phyloP scores from a whole-genome alignment of 2,113 vertebrate genomes.

The Protomyctophum bolini region DNA sequence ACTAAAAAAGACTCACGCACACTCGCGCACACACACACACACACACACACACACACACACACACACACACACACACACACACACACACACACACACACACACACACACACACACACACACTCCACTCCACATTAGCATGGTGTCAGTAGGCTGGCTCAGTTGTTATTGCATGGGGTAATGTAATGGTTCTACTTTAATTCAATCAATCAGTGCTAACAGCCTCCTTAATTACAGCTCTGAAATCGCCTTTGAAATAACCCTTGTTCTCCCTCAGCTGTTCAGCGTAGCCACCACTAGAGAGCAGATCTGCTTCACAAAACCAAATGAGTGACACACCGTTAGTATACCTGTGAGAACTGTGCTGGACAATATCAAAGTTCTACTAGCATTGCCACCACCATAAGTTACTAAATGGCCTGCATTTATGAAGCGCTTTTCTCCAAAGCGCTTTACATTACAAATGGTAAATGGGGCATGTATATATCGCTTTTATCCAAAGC shows the following conservation, averaged over 20 bases:
- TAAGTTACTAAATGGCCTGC: no score
- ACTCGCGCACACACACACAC: background rate
- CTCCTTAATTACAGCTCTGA: slow-evolving; percentile 56
- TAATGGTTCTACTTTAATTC: slow-evolving; percentile 55
- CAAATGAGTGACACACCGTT: background rate
- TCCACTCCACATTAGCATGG: background rate
- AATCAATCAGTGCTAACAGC: slow-evolving; percentile 47
- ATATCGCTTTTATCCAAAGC: no score
- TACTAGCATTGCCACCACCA: no score
- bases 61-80: slow-evolving; percentile 12
- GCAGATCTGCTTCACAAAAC: slow-evolving; percentile 48
- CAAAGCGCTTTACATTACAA: no score
- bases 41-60: background rate
- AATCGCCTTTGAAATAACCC: slow-evolving; percentile 63
- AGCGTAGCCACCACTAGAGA: slow-evolving; percentile 45
- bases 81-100: slow-evolving; percentile 20
- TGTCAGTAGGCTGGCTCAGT: slow-evolving; percentile 24
- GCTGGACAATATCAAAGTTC: no score
- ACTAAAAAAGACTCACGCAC: background rate
- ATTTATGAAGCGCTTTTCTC: no score
- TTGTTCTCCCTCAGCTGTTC: slow-evolving; percentile 18
- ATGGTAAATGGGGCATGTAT: no score
- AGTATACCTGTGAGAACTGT: no score
- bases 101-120: slow-evolving; percentile 15
- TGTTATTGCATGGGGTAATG: slow-evolving; percentile 34